Evolutionary conservation across 2,797 vertebrate genomes (phyloP).

Genomic region (Aldrovandia affinis): DNA sequence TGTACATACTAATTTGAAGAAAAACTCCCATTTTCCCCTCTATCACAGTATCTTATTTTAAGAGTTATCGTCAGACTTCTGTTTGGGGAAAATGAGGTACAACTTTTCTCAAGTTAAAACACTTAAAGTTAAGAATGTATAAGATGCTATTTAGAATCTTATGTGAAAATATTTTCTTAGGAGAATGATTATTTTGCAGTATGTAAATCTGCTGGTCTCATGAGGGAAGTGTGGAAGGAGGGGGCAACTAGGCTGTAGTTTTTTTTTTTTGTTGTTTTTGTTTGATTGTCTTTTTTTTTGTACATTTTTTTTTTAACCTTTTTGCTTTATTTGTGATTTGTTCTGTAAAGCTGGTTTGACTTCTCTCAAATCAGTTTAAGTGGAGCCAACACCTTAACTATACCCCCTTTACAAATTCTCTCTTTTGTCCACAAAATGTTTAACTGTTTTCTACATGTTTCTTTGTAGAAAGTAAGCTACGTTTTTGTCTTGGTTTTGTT

Average conservation of each 20-base stretch:
- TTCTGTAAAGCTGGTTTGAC: conserved; percentile 60
- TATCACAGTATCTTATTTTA: conserved; percentile 40
- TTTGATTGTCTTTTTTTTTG: conserved; percentile 51
- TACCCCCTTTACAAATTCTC: not conserved
- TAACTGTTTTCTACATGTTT: not conserved
- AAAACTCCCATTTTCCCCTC: not conserved
- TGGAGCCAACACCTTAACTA: not conserved
- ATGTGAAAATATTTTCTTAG: conserved; percentile 26
- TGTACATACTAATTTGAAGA: not conserved
- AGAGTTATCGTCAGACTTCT: not conserved
- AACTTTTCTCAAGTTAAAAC: not conserved
- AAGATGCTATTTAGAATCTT: conserved; percentile 26
- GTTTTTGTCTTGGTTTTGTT: conserved; percentile 23
- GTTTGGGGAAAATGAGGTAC: not conserved
- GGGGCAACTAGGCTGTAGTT: conserved; percentile 2
- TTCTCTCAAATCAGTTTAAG: conserved; percentile 36
- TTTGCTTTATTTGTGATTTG: conserved; percentile 62
- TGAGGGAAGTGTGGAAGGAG: conserved; percentile 20
- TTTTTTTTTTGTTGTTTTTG: conserved; percentile 24
- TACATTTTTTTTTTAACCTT: too few relatives aligned
- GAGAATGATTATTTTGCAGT: not conserved
- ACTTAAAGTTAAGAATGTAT: not conserved
- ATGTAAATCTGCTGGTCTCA: conserved; percentile 37
- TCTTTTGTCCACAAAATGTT: not conserved
- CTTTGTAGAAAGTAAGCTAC: not conserved